phyloP scores from a whole-genome alignment of 2,113 vertebrate genomes.

The Mastomys natalensis region DNA sequence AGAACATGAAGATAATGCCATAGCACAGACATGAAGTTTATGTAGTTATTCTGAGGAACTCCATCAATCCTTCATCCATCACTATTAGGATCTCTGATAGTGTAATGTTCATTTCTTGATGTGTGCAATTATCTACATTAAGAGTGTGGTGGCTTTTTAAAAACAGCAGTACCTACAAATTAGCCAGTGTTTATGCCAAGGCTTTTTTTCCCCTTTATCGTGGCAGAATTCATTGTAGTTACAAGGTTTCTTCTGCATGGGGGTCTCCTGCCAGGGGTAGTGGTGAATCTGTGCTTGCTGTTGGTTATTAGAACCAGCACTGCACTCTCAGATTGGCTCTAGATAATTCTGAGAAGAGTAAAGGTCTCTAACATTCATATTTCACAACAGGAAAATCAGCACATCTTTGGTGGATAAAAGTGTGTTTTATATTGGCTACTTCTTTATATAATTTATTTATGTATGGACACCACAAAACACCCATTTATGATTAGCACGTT shows the following conservation, averaged over 20 bases:
- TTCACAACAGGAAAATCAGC: not conserved
- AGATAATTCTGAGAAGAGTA: not conserved
- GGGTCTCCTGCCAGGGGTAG: not conserved
- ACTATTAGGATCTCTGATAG: not conserved
- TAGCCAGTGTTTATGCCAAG: not conserved
- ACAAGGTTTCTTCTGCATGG: not conserved
- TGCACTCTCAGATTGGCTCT: not conserved
- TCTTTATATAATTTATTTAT: slow-evolving; percentile 42
- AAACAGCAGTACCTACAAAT: not conserved
- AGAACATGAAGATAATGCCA: not conserved
- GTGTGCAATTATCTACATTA: not conserved
- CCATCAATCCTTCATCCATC: too few relatives aligned
- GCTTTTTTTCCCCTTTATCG: not conserved
- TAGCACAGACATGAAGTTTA: not conserved
- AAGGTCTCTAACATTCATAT: not conserved
- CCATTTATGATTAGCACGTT: not conserved
- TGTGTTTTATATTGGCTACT: not conserved
- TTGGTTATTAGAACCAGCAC: not conserved
- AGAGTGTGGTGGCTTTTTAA: not conserved
- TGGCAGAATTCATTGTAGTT: not conserved
- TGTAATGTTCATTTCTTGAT: not conserved
- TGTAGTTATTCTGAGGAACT: not conserved
- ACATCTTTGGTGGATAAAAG: not conserved
- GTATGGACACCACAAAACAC: not conserved
- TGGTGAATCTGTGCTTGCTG: not conserved